Percentiles rank a stretch among this genome's conserved stretches.
These are phyloP conservation scores for Drosophila robusta DNA, from an alignment of 2,888 invertebrate genomes.

Conservation along the genomic window DNA sequence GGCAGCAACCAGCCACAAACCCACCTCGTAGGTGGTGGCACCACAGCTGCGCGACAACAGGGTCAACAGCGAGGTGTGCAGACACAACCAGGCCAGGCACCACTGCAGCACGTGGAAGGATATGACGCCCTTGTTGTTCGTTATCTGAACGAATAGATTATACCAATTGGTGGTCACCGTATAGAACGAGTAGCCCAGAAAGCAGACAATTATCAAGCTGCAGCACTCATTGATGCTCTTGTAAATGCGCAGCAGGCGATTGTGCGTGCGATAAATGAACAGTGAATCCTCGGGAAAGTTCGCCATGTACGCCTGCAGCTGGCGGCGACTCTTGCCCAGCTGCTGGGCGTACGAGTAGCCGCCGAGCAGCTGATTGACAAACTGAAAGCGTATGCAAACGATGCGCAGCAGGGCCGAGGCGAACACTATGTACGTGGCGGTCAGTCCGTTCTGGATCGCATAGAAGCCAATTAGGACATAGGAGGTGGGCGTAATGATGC, in stretches of 20 bases:
- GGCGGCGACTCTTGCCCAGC: constrained; percentile 31
- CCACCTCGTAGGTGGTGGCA: constrained; percentile 79
- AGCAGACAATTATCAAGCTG: constrained; percentile 80
- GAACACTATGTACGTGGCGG: constrained; percentile 79
- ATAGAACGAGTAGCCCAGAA: constrained; percentile 83
- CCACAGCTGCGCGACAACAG: constrained; percentile 79
- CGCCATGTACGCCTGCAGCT: constrained; percentile 46
- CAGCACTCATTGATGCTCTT: constrained; percentile 81
- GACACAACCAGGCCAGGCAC: constrained; percentile 72
- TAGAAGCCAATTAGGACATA: constrained; percentile 73
- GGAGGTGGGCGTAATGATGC: constrained; percentile 61
- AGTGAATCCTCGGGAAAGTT: constrained; percentile 79
- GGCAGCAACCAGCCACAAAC: constrained; percentile 2
- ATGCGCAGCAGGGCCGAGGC: constrained; percentile 76
- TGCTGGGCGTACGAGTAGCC: constrained; percentile 76
- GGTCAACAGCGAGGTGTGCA: constrained; percentile 73
- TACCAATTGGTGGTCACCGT: constrained; percentile 83
- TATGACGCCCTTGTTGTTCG: constrained; percentile 67
- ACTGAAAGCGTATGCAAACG: constrained; percentile 78
- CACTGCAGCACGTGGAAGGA: constrained; percentile 74
- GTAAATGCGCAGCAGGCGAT: constrained; percentile 78
- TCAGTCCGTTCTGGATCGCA: constrained; percentile 78
- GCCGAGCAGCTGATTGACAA: constrained; percentile 76
- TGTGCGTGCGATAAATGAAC: constrained; percentile 82
- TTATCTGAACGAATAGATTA: constrained; percentile 83